Conservation (phyloP, 2,888 invertebrate genomes). For the Drosophila peninsularis region DNA sequence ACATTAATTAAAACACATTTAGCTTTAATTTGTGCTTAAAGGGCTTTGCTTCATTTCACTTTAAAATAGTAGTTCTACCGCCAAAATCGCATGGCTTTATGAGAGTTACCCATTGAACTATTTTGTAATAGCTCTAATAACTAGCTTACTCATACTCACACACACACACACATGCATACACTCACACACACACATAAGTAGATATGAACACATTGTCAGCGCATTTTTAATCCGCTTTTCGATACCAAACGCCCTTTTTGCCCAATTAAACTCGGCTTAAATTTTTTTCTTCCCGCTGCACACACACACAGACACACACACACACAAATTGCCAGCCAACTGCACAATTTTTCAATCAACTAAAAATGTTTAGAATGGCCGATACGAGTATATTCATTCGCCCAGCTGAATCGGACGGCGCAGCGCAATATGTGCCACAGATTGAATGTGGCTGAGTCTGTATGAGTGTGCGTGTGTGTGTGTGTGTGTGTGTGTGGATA, state of each 20-base stretch:
- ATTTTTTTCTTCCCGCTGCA: conserved; percentile 29
- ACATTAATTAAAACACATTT: neutral
- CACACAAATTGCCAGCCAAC: conserved; percentile 65
- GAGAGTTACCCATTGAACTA: conserved; percentile 32
- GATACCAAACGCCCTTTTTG: conserved; percentile 44
- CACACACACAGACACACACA: conserved; percentile 4
- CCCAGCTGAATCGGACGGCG: conserved; percentile 56
- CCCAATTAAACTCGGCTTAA: conserved; percentile 75
- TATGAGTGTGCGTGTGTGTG: conserved; percentile 1
- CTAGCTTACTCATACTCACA: conserved; percentile 5
- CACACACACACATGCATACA: neutral
- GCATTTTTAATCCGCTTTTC: conserved; percentile 50
- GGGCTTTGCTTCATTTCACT: neutral
- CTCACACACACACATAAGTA: conserved; percentile 1
- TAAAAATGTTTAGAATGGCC: conserved; percentile 74
- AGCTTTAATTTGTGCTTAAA: neutral
- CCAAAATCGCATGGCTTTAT: conserved; percentile 1
- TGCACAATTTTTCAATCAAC: conserved; percentile 79
- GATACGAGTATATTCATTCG: conserved; percentile 53
- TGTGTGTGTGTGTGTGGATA: conserved; percentile 13
- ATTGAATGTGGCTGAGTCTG: conserved; percentile 44
- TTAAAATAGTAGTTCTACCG: no score
- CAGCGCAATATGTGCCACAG: conserved; percentile 58
- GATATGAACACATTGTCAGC: conserved; percentile 36
- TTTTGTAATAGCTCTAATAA: conserved; percentile 25